Base-by-base conservation (phyloP, 2,113 vertebrate genomes). In the Clarias macrocephalus region DNA sequence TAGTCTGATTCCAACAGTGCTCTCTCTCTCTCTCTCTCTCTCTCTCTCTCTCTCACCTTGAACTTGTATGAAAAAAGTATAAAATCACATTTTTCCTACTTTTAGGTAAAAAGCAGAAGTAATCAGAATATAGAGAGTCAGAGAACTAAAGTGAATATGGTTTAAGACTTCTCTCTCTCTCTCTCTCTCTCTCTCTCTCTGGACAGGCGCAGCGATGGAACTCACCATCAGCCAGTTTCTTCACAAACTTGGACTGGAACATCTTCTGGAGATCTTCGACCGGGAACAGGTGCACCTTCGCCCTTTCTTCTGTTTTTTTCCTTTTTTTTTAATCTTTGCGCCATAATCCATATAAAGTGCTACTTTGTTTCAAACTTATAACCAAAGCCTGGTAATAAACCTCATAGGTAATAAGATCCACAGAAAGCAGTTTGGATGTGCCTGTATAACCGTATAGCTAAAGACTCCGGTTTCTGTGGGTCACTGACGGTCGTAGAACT, bases 221-320 rank as follows among this genome's bases (percentile, higher is more conserved):
- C 98, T 99, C 97, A 99, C 97, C 92, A 99, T 99, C 90, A 98
- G 96, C 89, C 98, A 99, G 82, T 99, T 99, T 92, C 91, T 99
- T 87, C 99, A 98, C 94, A 99, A 96, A 83, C 93, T 99, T 62
- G 97, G 98, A 72, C 95, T 99, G 90, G 98, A 99, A 62, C 98
- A 99, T 84, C 96, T 99, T 85, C 92, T 97, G 60, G 98, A 99
- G 68, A 99, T 97, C 91, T 99, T 99, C 94, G 97, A 99, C 93
- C 96, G 97, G 72, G 98, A 99, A 68, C 97, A 99, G 96, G 98
- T 99, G 94, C n/a, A 15, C 23, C 19, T 1, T 33, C 33, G 33
- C 33, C 33, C 33, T 37, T 37, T 37, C 2, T 37, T 2, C 33
- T 37, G 33, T 18, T 23, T 12, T 48, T 48, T 48, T 6, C 13